phyloP scores from a whole-genome alignment of 1,140 invertebrate genomes.

The Drosophila mayri region DNA sequence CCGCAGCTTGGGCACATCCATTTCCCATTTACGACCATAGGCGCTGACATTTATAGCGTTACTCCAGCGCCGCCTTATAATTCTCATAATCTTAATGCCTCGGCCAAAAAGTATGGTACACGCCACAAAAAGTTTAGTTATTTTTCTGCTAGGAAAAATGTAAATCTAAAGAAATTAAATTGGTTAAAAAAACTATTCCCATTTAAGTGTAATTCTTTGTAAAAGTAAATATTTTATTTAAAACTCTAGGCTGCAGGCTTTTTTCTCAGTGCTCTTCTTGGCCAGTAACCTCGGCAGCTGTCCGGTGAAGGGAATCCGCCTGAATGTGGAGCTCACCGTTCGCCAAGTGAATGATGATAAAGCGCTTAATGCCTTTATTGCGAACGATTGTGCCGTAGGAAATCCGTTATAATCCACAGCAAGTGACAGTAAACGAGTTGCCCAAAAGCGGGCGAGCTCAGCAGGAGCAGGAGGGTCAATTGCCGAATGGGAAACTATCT shows the following conservation, averaged over 20 bases:
- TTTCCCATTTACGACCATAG: conserved; percentile 71
- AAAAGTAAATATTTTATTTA: neutral
- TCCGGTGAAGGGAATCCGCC: conserved; percentile 33
- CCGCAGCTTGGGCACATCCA: conserved; percentile 33
- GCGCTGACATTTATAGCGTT: conserved; percentile 73
- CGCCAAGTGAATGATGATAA: conserved; percentile 81
- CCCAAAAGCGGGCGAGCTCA: conserved; percentile 12
- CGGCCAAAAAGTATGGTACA: conserved; percentile 32
- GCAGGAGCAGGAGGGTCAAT: conserved; percentile 4
- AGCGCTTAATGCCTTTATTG: conserved; percentile 79
- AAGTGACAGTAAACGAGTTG: conserved; percentile 81
- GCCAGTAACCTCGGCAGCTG: conserved; percentile 9
- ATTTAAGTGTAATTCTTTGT: too few relatives aligned
- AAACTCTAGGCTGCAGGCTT: neutral
- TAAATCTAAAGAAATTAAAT: too few relatives aligned
- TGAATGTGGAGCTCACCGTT: conserved; percentile 58
- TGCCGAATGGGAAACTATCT: conserved; percentile 69
- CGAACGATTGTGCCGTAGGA: conserved; percentile 72
- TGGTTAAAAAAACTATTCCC: too few relatives aligned
- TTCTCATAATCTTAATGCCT: conserved; percentile 72
- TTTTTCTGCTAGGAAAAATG: neutral
- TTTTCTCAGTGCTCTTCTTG: conserved; percentile 6
- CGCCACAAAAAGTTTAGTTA: neutral
- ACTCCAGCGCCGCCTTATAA: conserved; percentile 60
- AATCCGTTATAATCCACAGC: conserved; percentile 82